Evolutionary conservation across 2,113 vertebrate genomes (phyloP), one percentile per base, ranked within the genome.

Genomic region (Dipodomys ordii): DNA sequence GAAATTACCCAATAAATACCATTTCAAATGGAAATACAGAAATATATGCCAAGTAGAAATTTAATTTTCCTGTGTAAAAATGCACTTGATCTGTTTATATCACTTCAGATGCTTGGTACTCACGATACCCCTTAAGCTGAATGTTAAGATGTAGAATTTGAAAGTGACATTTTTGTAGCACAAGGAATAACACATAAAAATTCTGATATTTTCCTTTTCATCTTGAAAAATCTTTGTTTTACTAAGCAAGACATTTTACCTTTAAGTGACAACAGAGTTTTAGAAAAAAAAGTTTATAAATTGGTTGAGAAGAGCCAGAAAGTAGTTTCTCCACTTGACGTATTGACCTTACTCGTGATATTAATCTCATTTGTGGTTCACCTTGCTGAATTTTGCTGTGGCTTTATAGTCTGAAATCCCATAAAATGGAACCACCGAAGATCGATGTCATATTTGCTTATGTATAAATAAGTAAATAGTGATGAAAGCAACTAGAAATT

Each of bases 311-410:
- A 68, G 13, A 92, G 35, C 9, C 85, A 64, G 12, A 65, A 69
- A 82, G 10, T 18, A 62, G 73, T 11, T 68, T 81, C 6, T 8
- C 27, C 35, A 88, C 16, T 19, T 86, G 83, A 92, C 79, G 91
- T n/a, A 44, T 23, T 73, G 85, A 74, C 20, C 57, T 79, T 83
- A 53, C 20, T 79, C 28, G 57, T 57, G 49, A 60, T 62, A 44
- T 46, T 87, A 64, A 93, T 39, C 9, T 46, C n/a, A 93, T 90
- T 87, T 96, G 84, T 87, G 62, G 82, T 65, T 87, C 53, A 89
- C 44, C 77, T 39, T 76, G 39, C 32, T 74, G 20, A 53, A 85
- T n/a, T 44, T 49, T 49, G 19, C 64, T 78, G 9, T 44, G 20
- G 1, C 64, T 93, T 92, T 88, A 88, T 32, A 25, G 77, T 76